Evolutionary conservation across 2,888 invertebrate species (phyloP), one percentile per base, ranked within the genome.

Genomic region (Philonicus albiceps): DNA sequence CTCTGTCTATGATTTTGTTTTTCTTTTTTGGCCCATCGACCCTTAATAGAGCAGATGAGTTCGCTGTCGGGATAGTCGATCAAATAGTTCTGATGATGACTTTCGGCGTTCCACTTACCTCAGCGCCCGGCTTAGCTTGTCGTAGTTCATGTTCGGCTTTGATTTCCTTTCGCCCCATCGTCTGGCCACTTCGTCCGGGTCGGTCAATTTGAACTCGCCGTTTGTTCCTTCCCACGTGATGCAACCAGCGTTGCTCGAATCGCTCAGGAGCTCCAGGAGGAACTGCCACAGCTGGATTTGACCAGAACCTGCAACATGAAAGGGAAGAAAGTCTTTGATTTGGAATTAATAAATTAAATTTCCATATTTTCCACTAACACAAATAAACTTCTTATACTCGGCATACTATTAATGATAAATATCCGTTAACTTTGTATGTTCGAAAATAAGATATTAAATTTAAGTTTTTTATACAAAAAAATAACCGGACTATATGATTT

Each of bases 221-320:
- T 98, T 98, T 89, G 98, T 98, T 43, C 98, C 98, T 93, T 99
- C 99, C 99, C 99, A 99, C 89, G 98, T 98, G 92, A 99, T 99
- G 93, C 98, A 98, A 90, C 97, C 96, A 2, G 98, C 97, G 92
- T 99, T 99, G 91, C 96, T 96, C 73, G 97, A 97, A 93, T 99
- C 99, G 89, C 98, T 98, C 89, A 99, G 94, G 85, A 99, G 94
- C 93, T 99, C 99, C 89, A 99, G 94, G 72, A 99, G 95, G 93
- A 99, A 99, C 93, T 99, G 99, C 99, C 99, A 99, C 89, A 99
- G 93, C 92, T 99, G 99, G 90, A 99, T 99, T 93, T 99, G 99
- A 43, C 99, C 99, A 55, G 97, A 97, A 91, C 97, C 97, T 96
- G 93, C 8, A 78, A 78, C 43, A 1, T 19, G 49, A 78, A 40